These are phyloP conservation scores for Calcarius lapponicus DNA, from an alignment of 2,797 vertebrate species.

Conservation along the genomic window DNA sequence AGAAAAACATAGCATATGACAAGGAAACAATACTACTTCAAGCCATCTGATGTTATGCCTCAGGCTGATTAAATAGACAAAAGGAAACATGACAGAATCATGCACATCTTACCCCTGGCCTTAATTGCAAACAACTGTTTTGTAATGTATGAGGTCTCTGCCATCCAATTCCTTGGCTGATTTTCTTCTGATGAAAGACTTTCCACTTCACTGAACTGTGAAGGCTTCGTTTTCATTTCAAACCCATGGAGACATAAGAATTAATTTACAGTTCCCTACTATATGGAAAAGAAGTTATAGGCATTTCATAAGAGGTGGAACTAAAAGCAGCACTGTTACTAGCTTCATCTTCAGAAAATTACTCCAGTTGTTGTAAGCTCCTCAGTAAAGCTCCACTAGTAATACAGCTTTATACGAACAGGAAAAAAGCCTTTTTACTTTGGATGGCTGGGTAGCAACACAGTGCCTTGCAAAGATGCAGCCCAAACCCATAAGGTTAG, in stretches of 20 bases:
- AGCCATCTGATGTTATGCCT: constrained; percentile 28
- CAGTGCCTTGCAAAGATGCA: neutral
- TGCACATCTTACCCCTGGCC: constrained; percentile 28
- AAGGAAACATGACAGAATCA: constrained; percentile 39
- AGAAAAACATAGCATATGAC: neutral
- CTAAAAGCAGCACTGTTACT: neutral
- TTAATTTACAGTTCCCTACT: constrained; percentile 39
- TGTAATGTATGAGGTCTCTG: constrained; percentile 38
- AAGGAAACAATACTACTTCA: constrained; percentile 23
- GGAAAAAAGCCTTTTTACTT: neutral
- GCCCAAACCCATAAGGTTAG: neutral
- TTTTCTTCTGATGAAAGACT: constrained; percentile 58
- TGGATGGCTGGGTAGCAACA: neutral
- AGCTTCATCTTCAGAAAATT: constrained; percentile 34
- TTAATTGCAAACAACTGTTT: constrained; percentile 66
- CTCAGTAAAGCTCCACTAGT: neutral
- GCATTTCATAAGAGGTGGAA: neutral
- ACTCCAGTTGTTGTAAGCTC: neutral
- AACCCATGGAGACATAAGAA: constrained; percentile 30
- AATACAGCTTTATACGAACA: neutral
- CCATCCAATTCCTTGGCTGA: constrained; percentile 48
- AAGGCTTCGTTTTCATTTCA: constrained; percentile 37
- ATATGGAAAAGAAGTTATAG: neutral
- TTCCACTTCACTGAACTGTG: constrained; percentile 64
- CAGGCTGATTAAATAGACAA: constrained; percentile 54